Evolutionary conservation across 2,888 invertebrate genomes (phyloP).

Genomic region (Dichetophora obliterata): DNA sequence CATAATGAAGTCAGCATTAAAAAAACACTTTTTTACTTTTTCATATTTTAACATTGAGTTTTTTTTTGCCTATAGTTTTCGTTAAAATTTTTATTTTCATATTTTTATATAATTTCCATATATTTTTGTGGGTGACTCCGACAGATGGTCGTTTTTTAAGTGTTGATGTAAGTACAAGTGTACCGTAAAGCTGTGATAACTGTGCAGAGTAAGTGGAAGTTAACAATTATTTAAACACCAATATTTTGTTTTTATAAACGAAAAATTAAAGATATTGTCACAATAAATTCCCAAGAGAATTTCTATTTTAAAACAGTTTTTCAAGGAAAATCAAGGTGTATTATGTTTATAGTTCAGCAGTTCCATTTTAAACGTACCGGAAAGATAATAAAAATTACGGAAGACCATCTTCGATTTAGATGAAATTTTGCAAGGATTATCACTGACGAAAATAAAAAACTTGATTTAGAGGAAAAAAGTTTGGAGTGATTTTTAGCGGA

Average conservation of each 20-base stretch:
- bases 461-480: no score
- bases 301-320: no score
- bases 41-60: slow-evolving; percentile 35
- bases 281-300: no score
- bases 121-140: not conserved
- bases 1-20: slow-evolving; percentile 56
- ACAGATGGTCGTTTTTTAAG: slow-evolving; percentile 7
- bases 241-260: not conserved
- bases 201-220: not conserved
- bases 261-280: no score
- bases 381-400: no score
- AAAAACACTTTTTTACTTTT: slow-evolving; percentile 47
- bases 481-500: no score
- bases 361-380: no score
- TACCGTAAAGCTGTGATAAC: not conserved
- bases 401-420: no score
- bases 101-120: slow-evolving; percentile 38
- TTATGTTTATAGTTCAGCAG: no score
- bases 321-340: no score
- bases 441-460: no score
- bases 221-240: not conserved
- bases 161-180: not conserved
- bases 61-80: slow-evolving; percentile 53
- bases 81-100: slow-evolving; percentile 37
- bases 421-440: no score